Conservation (phyloP, 2,797 vertebrate species). For the Neoniphon sammara region DNA sequence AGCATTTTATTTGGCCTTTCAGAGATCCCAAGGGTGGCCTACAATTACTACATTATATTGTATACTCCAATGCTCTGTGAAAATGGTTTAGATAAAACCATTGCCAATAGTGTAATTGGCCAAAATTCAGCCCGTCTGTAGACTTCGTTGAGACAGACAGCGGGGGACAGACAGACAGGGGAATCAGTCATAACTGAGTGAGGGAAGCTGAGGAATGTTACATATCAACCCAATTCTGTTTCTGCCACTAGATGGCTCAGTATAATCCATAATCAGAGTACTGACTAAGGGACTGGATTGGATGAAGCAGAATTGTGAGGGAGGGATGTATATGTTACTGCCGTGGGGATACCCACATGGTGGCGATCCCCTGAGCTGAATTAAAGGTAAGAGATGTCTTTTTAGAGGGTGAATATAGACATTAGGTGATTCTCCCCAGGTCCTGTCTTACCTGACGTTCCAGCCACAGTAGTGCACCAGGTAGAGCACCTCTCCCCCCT, state of each 20-base stretch:
- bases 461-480: constrained; percentile 93
- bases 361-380: constrained; percentile 62
- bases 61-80: constrained; percentile 21
- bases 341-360: constrained; percentile 68
- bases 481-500: constrained; percentile 90
- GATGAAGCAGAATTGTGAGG: constrained; percentile 70
- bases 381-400: constrained; percentile 56
- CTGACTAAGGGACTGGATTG: constrained; percentile 64
- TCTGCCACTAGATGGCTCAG: constrained; percentile 81
- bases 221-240: constrained; percentile 70
- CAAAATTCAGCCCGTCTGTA: constrained; percentile 68
- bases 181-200: constrained; percentile 70
- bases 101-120: constrained; percentile 46
- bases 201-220: constrained; percentile 68
- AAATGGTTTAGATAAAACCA: constrained; percentile 41
- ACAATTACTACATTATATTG: constrained; percentile 30
- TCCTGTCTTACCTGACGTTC: constrained; percentile 90
- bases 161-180: constrained; percentile 78
- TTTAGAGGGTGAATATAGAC: constrained; percentile 76
- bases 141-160: constrained; percentile 70
- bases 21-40: constrained; percentile 58
- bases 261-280: constrained; percentile 68
- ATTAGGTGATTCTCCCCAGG: constrained; percentile 80
- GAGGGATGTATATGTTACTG: constrained; percentile 64
- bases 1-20: constrained; percentile 75